Evolutionary conservation across 1,140 invertebrate species (phyloP), one percentile per base, ranked within the genome.

Genomic region (Diorhabda carinulata): DNA sequence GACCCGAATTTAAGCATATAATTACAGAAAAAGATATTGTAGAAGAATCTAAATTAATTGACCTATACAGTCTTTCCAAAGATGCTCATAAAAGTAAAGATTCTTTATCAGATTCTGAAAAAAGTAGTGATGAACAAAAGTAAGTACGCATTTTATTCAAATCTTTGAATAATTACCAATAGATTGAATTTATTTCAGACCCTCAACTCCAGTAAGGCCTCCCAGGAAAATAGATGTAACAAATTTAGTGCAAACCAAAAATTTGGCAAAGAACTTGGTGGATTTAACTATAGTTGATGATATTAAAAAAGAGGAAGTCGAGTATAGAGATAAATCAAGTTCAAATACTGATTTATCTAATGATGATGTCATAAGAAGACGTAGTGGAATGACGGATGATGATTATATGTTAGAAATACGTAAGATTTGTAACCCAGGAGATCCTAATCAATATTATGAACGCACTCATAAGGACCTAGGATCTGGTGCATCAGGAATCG

Each of bases 401-500:
- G 90, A 92, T 68, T 92, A 97, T 82, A 89, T 98, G 9, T 91
- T 88, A 52, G 92, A 95, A 79, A 85, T 99, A 74, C 84, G 87
- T 81, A 84, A 87, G 78, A 90, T 94, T 74, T 94, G 92, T 73
- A 91, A 92, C 76, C 82, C 84, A 2, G 88, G 88, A 57, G 87
- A 95, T 82, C 92, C 93, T 0, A 87, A 91, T 73, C 82, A 88
- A 45, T 89, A 93, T 71, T 98, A 96, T 82, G 87, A 91, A 44
- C 86, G 86, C 75, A 83, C 82, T 61, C 88, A 90, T 71, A 92
- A 93, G 77, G 95, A 97, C 82, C 89, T 98, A 69, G 96, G 96
- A 9, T 92, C 91, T 56, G 93, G 93, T 57, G 92, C 92, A 59
- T 93, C 94, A 41, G 96, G 96, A 60, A 94, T 91, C 57, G 96